A percentile compares a stretch with the other conserved stretches of the same genome.
Evolutionary conservation across 2,113 vertebrate genomes (phyloP).

Genomic region (Raja brachyura): DNA sequence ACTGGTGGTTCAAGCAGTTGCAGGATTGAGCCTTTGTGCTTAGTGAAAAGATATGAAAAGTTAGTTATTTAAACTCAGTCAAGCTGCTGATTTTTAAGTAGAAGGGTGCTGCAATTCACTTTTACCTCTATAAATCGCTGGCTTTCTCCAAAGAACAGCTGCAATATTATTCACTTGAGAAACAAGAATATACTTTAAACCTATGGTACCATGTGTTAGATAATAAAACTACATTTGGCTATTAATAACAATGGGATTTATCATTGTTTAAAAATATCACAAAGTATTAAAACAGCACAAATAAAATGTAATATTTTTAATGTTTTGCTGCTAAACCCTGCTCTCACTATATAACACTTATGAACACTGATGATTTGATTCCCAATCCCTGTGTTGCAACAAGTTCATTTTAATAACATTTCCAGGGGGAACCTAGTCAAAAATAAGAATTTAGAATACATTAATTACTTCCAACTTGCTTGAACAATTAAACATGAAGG

Average conservation of each 20-base stretch:
- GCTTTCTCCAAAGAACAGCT: constrained; percentile 60
- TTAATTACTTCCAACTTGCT: not conserved
- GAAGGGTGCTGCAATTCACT: constrained; percentile 75
- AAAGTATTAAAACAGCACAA: not conserved
- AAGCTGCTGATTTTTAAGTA: constrained; percentile 81
- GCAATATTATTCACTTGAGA: constrained; percentile 47
- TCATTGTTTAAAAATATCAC: not conserved
- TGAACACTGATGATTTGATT: not conserved
- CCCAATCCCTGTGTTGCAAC: not conserved
- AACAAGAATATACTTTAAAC: constrained; percentile 14
- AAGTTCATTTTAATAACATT: not conserved
- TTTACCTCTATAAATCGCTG: constrained; percentile 71
- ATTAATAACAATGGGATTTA: constrained; percentile 1
- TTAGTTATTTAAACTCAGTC: constrained; percentile 97
- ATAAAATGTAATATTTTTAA: too few relatives aligned
- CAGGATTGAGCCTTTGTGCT: constrained; percentile 90
- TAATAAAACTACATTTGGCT: not conserved
- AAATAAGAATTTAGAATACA: not conserved
- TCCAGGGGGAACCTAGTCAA: not conserved
- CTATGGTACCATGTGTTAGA: not conserved
- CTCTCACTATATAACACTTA: not conserved
- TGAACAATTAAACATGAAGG: too few relatives aligned
- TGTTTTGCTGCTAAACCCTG: not conserved
- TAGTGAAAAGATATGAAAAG: constrained; percentile 93
- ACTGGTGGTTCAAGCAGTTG: constrained; percentile 90